Evolutionary conservation across 2,113 vertebrate genomes (phyloP).

Genomic region (Trochalopteron elliotii): DNA sequence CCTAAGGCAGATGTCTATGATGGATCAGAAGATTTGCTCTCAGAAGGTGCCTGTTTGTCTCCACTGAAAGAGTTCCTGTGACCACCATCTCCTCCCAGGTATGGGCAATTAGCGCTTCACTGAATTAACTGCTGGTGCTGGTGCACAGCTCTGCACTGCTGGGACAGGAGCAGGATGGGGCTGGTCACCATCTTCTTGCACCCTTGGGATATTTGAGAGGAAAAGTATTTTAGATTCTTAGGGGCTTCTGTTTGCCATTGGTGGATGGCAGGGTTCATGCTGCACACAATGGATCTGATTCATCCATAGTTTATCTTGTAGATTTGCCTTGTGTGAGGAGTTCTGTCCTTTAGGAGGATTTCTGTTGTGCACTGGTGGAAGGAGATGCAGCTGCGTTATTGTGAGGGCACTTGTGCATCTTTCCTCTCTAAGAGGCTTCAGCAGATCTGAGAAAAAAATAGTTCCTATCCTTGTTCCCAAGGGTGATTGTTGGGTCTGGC

Average conservation of each 20-base stretch:
- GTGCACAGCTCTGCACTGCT: neutral
- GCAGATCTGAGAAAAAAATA: neutral
- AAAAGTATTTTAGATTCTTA: neutral
- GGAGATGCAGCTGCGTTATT: accelerated
- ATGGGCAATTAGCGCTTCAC: neutral
- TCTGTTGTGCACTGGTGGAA: accelerated
- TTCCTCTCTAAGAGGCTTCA: neutral
- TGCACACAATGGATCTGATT: neutral
- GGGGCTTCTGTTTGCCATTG: neutral
- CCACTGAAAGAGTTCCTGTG: neutral
- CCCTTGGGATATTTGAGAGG: neutral
- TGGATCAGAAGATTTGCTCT: neutral
- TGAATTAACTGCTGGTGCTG: neutral
- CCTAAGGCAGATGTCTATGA: neutral
- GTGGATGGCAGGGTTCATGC: neutral
- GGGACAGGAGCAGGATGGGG: neutral
- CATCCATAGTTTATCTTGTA: neutral
- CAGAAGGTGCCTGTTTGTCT: neutral
- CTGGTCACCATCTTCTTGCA: neutral
- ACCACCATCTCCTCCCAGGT: neutral
- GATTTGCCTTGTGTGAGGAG: neutral
- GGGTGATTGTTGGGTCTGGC: neutral
- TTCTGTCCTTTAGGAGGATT: neutral
- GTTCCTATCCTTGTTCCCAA: neutral
- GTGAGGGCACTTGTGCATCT: neutral